Conservation (phyloP, 2,797 vertebrate genomes). For the Margarornis squamiger region DNA sequence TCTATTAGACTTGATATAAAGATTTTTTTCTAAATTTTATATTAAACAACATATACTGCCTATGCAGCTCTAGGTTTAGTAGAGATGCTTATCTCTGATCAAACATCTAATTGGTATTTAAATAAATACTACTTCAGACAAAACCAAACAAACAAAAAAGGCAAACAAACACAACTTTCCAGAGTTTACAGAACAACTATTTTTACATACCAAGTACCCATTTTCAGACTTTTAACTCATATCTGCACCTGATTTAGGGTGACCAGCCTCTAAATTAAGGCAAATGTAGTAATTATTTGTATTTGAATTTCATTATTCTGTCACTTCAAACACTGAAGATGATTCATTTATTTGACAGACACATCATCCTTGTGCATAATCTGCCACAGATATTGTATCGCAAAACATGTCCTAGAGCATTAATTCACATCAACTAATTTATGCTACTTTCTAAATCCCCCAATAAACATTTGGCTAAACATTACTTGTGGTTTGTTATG, state of each 20-base stretch:
- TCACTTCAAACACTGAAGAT: neutral
- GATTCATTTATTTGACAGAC: neutral
- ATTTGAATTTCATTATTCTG: slow-evolving; percentile 6
- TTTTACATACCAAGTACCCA: neutral
- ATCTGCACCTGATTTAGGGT: neutral
- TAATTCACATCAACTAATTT: slow-evolving; percentile 13
- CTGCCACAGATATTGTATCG: neutral
- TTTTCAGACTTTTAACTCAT: neutral
- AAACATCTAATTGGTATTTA: neutral
- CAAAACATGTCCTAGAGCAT: neutral
- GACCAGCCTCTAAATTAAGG: slow-evolving; percentile 5
- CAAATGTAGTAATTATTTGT: neutral
- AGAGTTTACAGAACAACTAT: neutral
- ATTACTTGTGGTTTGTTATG: neutral
- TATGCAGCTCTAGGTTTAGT: neutral
- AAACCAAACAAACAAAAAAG: neutral
- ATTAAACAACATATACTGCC: neutral
- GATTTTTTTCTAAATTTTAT: neutral
- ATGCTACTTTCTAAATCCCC: slow-evolving; percentile 2
- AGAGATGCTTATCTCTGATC: neutral
- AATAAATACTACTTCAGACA: neutral
- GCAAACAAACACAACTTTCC: neutral
- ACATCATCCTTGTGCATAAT: neutral
- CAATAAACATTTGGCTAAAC: slow-evolving; percentile 4
- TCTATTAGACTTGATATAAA: neutral